Evolutionary conservation across 2,113 vertebrate species (phyloP), one percentile per base, ranked within the genome.

Genomic region (Mormyrus lacerda): DNA sequence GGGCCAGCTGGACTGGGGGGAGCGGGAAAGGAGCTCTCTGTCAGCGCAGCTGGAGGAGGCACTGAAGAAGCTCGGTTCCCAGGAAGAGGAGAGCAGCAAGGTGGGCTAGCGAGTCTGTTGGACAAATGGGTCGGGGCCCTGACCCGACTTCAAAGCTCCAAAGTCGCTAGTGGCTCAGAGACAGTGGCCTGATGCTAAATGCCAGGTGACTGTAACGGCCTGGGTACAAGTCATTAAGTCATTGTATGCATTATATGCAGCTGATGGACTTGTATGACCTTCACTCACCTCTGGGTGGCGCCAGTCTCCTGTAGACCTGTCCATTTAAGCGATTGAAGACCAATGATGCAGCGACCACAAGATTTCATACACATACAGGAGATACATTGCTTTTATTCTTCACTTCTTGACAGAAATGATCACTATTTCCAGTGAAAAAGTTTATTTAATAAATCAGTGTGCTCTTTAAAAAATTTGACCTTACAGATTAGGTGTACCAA

Each of bases 11-110:
- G 96, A 97, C 91, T 95, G 95, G 92, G 89, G 93, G 76, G 93
- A 93, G 69, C 95, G 96, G 91, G 98, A 99, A 79, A 97, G 95
- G 92, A 94, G 90, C 88, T 96, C 96, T 7, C 91, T 97, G 88
- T 90, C 92, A 90, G 95, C 87, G 87, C 97, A 98, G 91, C 95
- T 98, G 53, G 97, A 97, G 86, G 97, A 97, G 89, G 89, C 95
- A 86, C 95, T 96, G 45, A 91, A 90, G 61, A 96, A 96, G 90
- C 94, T 97, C 76, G 87, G 93, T 24, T 94, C 90, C 91, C 95
- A 92, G 91, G 97, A 98, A 91, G 92, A 92, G 89, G 96, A 99
- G 17, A 93, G 93, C 89, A 96, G 94, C 91, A 96, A 96, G 96
- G 98, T 99, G 94, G 13, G 87, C n/a, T 27, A 17, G 61, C 10